These are phyloP conservation scores for Pseudois nayaur DNA, from an alignment of 2,113 vertebrate genomes.

Conservation along the genomic window DNA sequence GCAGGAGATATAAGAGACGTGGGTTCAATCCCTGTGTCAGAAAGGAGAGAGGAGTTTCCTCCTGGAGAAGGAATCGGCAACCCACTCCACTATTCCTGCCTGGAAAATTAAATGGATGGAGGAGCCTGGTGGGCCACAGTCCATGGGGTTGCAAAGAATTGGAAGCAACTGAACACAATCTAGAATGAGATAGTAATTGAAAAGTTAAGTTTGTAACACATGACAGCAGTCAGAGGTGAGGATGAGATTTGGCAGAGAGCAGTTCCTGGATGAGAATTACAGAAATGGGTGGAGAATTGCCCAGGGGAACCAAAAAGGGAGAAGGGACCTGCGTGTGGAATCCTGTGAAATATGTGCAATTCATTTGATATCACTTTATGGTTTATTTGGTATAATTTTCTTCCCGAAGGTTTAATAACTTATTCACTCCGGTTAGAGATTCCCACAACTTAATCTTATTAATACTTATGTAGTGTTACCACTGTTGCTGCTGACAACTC, in stretches of 20 bases:
- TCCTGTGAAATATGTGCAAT: neutral
- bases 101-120: neutral
- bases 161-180: neutral
- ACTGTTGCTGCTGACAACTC: neutral
- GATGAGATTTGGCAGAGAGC: neutral
- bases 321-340: neutral
- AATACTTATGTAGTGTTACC: neutral
- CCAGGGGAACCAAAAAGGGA: neutral
- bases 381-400: neutral
- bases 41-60: neutral
- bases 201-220: neutral
- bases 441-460: constrained; percentile 40
- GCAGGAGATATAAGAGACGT: neutral
- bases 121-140: neutral
- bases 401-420: constrained; percentile 36
- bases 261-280: neutral
- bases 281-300: neutral
- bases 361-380: neutral
- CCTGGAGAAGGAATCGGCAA: neutral
- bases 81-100: neutral
- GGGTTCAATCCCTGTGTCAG: neutral
- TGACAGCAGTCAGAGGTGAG: neutral
- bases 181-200: neutral
- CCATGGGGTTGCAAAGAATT: neutral
- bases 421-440: neutral